Evolutionary conservation across 2,888 invertebrate species (phyloP).

Genomic region (Orthosia cruda): DNA sequence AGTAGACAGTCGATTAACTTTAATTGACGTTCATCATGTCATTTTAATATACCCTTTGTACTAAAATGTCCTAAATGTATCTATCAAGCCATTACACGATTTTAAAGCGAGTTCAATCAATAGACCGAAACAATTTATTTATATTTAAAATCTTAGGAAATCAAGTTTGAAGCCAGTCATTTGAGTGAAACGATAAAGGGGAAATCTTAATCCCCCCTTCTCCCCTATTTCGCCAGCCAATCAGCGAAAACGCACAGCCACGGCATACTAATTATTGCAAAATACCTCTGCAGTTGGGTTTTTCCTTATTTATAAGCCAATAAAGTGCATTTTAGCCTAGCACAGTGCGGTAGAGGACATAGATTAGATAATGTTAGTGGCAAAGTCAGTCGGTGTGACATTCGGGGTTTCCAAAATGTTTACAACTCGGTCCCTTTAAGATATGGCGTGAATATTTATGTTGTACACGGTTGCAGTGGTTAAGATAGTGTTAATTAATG

Average conservation of each 20-base stretch:
- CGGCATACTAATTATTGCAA: slow-evolving; percentile 84
- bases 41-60: slow-evolving; percentile 28
- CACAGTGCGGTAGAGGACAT: slow-evolving; percentile 9
- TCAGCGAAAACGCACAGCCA: slow-evolving; percentile 81
- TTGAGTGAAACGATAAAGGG: slow-evolving; percentile 84
- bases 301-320: slow-evolving; percentile 31
- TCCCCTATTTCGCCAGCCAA: slow-evolving; percentile 79
- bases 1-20: slow-evolving; percentile 30
- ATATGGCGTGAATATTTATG: slow-evolving; percentile 65
- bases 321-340: slow-evolving; percentile 57
- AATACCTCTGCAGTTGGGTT: slow-evolving; percentile 35
- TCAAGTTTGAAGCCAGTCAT: slow-evolving; percentile 84
- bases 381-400: slow-evolving; percentile 57
- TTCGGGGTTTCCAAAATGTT: slow-evolving; percentile 59
- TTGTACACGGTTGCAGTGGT: slow-evolving; percentile 11
- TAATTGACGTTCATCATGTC: slow-evolving; percentile 27
- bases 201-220: slow-evolving; percentile 79
- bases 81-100: slow-evolving; percentile 31
- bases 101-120: slow-evolving; percentile 27
- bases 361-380: slow-evolving; percentile 62
- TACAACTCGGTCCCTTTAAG: slow-evolving; percentile 52
- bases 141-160: slow-evolving; percentile 75
- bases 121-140: slow-evolving; percentile 62
- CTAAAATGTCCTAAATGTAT: slow-evolving; percentile 31
- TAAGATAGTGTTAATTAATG: slow-evolving; percentile 26